phyloP scores from a whole-genome alignment of 2,888 invertebrate species.

The Acleris cristana region DNA sequence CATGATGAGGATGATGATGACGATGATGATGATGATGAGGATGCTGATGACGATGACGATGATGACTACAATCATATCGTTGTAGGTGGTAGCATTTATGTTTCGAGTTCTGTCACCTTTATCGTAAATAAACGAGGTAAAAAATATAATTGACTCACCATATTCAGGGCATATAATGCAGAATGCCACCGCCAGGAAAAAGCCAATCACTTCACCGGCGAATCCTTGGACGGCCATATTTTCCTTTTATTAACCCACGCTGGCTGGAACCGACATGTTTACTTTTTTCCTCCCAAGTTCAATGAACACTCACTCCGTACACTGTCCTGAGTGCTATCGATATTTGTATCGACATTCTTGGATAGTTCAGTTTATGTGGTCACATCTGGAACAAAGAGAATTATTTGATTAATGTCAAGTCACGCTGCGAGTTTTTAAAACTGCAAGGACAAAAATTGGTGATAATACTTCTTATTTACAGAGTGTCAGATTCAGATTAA shows the following conservation, averaged over 20 bases:
- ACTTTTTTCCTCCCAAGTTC: constrained; percentile 63
- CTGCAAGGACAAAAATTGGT: neutral
- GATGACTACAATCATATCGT: no score
- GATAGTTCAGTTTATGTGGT: constrained; percentile 37
- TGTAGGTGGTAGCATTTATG: no score
- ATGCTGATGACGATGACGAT: no score
- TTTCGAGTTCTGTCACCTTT: no score
- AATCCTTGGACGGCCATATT: constrained; percentile 77
- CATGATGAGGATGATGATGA: no score
- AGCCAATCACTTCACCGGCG: constrained; percentile 74
- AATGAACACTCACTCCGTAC: constrained; percentile 58
- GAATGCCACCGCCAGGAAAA: constrained; percentile 75
- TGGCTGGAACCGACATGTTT: constrained; percentile 76
- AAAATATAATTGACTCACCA: constrained; percentile 60
- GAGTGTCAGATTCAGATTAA: no score
- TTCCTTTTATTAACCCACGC: constrained; percentile 74
- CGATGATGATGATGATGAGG: no score
- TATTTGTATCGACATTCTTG: constrained; percentile 59
- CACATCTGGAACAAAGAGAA: constrained; percentile 66
- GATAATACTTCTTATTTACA: no score
- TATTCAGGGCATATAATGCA: constrained; percentile 78
- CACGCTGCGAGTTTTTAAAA: neutral
- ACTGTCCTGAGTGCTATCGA: constrained; percentile 61
- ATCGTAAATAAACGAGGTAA: no score
- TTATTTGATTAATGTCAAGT: constrained; percentile 4